Conservation (phyloP, 2,888 invertebrate genomes). For the Tenthredo amoena region DNA sequence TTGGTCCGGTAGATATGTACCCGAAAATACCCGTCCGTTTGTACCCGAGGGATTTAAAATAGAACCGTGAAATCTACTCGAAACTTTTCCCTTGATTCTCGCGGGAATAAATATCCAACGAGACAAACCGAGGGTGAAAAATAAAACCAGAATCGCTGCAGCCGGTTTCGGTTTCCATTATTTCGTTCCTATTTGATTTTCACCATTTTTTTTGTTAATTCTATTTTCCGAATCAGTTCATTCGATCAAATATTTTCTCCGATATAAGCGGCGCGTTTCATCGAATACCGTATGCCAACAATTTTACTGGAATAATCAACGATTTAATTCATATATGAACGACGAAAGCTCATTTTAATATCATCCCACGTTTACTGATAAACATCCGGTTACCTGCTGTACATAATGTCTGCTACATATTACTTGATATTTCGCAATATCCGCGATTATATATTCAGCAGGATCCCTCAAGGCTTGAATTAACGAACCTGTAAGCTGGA, state of each 20-base stretch:
- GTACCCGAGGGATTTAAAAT: conserved; percentile 21
- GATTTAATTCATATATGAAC: neutral
- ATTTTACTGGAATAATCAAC: neutral
- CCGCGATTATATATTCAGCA: conserved; percentile 12
- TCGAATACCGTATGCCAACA: neutral
- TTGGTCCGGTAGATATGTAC: neutral
- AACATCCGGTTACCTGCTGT: neutral
- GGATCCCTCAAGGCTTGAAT: neutral
- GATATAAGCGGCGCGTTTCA: neutral
- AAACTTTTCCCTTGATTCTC: conserved; percentile 27
- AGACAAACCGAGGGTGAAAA: conserved; percentile 36
- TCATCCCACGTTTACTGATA: neutral
- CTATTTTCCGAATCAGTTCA: neutral
- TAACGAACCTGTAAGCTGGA: conserved; percentile 80
- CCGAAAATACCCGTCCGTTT: conserved; percentile 22
- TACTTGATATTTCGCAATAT: neutral
- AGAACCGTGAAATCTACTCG: conserved; percentile 44
- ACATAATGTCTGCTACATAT: neutral
- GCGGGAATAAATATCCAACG: conserved; percentile 30
- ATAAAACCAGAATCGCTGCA: conserved; percentile 1
- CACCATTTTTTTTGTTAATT: neutral
- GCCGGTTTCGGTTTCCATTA: neutral
- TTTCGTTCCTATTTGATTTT: neutral
- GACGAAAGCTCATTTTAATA: neutral
- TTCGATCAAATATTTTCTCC: neutral